Evolutionary conservation across 2,113 vertebrate species (phyloP).

Genomic region (Brachyistius frenatus): DNA sequence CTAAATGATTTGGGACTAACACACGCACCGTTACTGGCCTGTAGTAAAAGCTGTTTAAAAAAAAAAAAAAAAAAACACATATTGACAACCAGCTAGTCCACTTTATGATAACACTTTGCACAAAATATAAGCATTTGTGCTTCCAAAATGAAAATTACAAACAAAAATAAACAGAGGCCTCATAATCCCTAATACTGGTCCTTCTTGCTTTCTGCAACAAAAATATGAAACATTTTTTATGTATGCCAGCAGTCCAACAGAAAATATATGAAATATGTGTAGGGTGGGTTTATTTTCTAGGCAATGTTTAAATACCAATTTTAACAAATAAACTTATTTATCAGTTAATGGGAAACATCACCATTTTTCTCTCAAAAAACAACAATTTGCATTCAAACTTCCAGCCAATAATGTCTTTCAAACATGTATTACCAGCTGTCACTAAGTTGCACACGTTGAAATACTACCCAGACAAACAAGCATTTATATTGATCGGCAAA

Average conservation of each 20-base stretch:
- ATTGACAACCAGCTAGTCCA: background rate
- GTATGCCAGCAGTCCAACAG: background rate
- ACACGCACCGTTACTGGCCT: background rate
- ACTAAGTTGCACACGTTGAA: constrained; percentile 23
- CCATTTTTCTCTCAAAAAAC: background rate
- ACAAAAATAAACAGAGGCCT: too few relatives aligned
- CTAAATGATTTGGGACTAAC: background rate
- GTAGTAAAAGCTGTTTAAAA: background rate
- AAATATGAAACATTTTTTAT: too few relatives aligned
- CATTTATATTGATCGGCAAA: constrained; percentile 34
- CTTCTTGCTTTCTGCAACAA: too few relatives aligned
- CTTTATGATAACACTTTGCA: background rate
- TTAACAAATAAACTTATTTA: background rate
- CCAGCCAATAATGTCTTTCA: background rate
- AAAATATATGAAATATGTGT: background rate
- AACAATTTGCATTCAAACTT: background rate
- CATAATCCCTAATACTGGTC: too few relatives aligned
- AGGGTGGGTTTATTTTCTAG: background rate
- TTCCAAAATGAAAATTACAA: background rate
- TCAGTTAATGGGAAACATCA: background rate
- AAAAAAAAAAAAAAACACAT: too few relatives aligned
- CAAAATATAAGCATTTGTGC: background rate
- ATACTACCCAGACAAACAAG: constrained; percentile 31
- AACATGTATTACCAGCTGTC: constrained; percentile 14
- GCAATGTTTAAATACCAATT: background rate